Conservation (phyloP, 1,140 invertebrate genomes). For the Mylabris phalerata region DNA sequence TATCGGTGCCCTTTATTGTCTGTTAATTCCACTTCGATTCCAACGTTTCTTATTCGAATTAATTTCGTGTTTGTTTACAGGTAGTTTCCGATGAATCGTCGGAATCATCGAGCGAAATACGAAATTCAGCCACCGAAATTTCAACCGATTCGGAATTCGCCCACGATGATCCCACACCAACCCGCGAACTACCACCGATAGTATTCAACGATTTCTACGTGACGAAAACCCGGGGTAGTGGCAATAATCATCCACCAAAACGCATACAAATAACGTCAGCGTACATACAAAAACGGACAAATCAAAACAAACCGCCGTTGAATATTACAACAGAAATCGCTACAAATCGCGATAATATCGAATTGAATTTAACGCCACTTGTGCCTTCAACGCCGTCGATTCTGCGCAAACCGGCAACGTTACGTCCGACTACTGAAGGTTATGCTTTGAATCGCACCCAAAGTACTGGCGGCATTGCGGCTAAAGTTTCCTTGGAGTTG, state of each 20-base stretch:
- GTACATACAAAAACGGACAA: slow-evolving; percentile 30
- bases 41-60: no score
- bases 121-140: slow-evolving; percentile 82
- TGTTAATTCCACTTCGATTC: no score
- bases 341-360: slow-evolving; percentile 30
- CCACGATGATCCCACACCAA: slow-evolving; percentile 66
- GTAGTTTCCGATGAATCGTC: slow-evolving; percentile 65
- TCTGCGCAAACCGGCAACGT: slow-evolving; percentile 34
- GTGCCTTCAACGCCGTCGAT: slow-evolving; percentile 42
- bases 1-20: no score
- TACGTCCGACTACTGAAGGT: slow-evolving; percentile 54
- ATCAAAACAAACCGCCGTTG: slow-evolving; percentile 17
- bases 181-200: slow-evolving; percentile 57
- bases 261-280: slow-evolving; percentile 53
- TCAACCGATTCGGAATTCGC: slow-evolving; percentile 88
- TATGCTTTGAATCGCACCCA: slow-evolving; percentile 72
- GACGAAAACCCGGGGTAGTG: slow-evolving; percentile 45
- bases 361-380: slow-evolving; percentile 49
- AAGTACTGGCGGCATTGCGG: slow-evolving; percentile 77
- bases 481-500: slow-evolving; percentile 75
- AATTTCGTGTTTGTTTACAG: slow-evolving; percentile 39
- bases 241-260: slow-evolving; percentile 43
- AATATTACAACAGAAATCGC: no score
- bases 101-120: slow-evolving; percentile 58
- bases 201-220: slow-evolving; percentile 55